phyloP scores from a whole-genome alignment of 2,888 invertebrate species.

The Habrosyne pyritoides region DNA sequence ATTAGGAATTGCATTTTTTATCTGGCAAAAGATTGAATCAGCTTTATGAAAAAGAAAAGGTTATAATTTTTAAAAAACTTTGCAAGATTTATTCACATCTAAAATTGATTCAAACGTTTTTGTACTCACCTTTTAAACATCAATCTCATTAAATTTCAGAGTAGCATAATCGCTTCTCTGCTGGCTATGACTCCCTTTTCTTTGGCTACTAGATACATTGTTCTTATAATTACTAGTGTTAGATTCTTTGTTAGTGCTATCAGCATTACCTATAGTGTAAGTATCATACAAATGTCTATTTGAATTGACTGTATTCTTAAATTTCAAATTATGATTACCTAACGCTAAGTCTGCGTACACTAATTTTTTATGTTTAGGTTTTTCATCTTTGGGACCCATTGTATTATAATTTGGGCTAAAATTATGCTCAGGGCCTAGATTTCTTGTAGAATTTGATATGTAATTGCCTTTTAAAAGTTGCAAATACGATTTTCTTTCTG shows the following conservation, averaged over 20 bases:
- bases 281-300: slow-evolving; percentile 82
- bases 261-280: slow-evolving; percentile 70
- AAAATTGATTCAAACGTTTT: neutral
- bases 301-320: slow-evolving; percentile 83
- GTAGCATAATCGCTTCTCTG: slow-evolving; percentile 77
- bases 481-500: slow-evolving; percentile 73
- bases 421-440: slow-evolving; percentile 65
- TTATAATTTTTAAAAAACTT: neutral
- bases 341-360: slow-evolving; percentile 81
- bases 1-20: neutral
- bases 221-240: slow-evolving; percentile 68
- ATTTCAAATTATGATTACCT: slow-evolving; percentile 82
- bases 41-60: neutral
- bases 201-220: slow-evolving; percentile 63
- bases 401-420: slow-evolving; percentile 65
- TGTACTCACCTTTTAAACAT: slow-evolving; percentile 76
- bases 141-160: slow-evolving; percentile 80
- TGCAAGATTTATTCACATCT: neutral
- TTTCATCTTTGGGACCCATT: slow-evolving; percentile 70
- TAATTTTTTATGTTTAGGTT: slow-evolving; percentile 78
- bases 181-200: slow-evolving; percentile 53
- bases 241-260: slow-evolving; percentile 68
- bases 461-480: slow-evolving; percentile 76
- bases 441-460: slow-evolving; percentile 79
- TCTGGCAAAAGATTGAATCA: neutral